Percentiles rank a stretch among this genome's conserved stretches.
Conservation (phyloP, 2,888 invertebrate genomes). For the Agriotes lineatus region DNA sequence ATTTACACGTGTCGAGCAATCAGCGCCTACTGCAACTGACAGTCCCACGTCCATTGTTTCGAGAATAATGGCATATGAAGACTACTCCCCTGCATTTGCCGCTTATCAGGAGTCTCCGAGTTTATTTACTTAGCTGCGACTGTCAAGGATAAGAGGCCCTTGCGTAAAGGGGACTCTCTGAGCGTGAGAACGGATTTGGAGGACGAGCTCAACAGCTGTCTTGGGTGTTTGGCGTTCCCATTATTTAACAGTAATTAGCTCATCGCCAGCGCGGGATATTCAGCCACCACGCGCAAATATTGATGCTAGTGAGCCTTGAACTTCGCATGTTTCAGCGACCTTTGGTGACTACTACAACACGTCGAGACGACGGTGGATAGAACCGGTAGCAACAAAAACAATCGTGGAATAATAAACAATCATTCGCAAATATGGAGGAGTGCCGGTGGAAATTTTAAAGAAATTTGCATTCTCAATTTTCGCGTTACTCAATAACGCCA, state of each 20-base stretch:
- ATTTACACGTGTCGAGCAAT: slow-evolving; percentile 12
- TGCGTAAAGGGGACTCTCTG: neutral
- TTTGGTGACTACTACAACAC: too few species aligned
- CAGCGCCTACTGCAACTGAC: slow-evolving; percentile 17
- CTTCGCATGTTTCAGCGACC: neutral
- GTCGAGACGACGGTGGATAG: too few species aligned
- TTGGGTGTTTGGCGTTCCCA: neutral
- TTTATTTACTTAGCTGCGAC: slow-evolving; percentile 19
- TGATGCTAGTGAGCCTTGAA: neutral
- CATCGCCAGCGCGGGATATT: neutral
- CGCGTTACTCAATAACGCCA: too few species aligned
- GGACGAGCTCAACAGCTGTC: neutral
- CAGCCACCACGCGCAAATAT: neutral
- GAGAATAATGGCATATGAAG: slow-evolving; percentile 12
- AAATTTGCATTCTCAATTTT: too few species aligned
- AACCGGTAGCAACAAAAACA: neutral
- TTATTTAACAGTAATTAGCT: neutral
- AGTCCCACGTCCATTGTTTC: slow-evolving; percentile 20
- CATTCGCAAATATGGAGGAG: too few species aligned
- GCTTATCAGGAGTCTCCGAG: slow-evolving; percentile 6
- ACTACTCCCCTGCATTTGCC: slow-evolving; percentile 5
- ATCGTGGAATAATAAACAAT: neutral
- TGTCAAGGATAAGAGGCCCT: slow-evolving; percentile 14
- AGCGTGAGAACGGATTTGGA: neutral
- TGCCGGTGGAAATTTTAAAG: too few species aligned